Base-by-base conservation (phyloP, 2,888 invertebrate species). In the Ceramica pisi region DNA sequence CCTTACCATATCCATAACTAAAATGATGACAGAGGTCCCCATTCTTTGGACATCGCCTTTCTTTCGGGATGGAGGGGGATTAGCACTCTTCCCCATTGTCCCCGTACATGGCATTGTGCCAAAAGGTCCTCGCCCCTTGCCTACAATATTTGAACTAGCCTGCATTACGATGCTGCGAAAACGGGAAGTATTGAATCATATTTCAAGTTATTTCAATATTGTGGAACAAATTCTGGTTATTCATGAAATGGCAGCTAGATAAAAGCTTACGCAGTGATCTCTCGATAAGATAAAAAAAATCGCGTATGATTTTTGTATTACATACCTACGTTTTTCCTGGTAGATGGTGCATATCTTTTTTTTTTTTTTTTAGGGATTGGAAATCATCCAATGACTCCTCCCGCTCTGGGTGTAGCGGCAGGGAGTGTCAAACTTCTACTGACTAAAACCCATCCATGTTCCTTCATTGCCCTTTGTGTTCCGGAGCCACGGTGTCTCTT, bases 21-120 rank as follows among this genome's bases (percentile, higher is more conserved):
- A 55, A 68, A 60, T 12, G 53, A 67, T 61, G 55, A 59, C 38
- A 44, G 48, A 50, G 31, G 6, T 31, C 53, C 23, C 41, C 21
- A 9, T 71, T 72, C 55, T 83, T 70, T 50, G 59, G 64, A 67
- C 44, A 68, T 75, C 50, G 48, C 71, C 64, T 56, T 41, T 71
- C 55, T 75, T 65, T 38, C 62, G 62, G 46, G 23, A 64, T n/a
- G n/a, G n/a, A 35, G 64, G 61, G 41, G 71, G 60, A 72, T 77
- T 61, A 72, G 26, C 60, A 72, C 71, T 72, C 46, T 46, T 77
- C 56, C 62, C 53, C 56, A 71, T 44, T 68, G 64, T 75, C 38
- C 68, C 35, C 68, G 6, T 31, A 7, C 12, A 57, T 84, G 84
- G 85, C 84, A 75, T 35, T 1, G 23, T 23, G 83, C 84, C 85